Evolutionary conservation across 2,113 vertebrate species (phyloP), one percentile per base, ranked within the genome.

Genomic region (Lasiurus cinereus): DNA sequence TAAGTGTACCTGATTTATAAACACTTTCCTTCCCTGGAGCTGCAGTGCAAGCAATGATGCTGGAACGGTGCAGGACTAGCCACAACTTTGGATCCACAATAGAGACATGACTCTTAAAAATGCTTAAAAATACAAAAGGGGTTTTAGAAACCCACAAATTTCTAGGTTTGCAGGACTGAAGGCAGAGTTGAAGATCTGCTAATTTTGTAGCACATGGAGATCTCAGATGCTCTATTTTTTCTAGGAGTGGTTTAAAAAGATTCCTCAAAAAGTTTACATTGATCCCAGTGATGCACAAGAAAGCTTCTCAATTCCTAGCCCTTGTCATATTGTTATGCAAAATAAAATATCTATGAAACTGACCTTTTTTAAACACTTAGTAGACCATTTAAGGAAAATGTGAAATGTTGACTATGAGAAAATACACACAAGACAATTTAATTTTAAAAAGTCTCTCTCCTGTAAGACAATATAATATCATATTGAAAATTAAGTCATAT

Each of bases 261-360:
- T 78, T 46, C 27, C 66, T 85, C 14, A 70, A 56, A 13, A 56
- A 90, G 13, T 31, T 74, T 74, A 67, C n/a, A 78, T 67, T 66
- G 90, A 88, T 91, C 80, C 19, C n/a, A 93, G 27, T 62, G 15
- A 69, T n/a, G 11, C 8, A 82, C 33, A 91, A 29, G 95, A 82
- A 84, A 82, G 19, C n/a, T 70, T 76, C 19, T 67, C 36, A 88
- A 56, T 62, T 67, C 13, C 24, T 46, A 87, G 39, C 5, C 9
- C 56, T 73, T 78, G 9, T 29, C 39, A 39, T 43, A 46, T 62
- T 85, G 83, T 39, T 90, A 69, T 54, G 29, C 21, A 69, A 95
- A 83, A 94, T 22, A 90, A 95, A 95, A 94, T 54, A 5, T 83
- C 54, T 64, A 69, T 39, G 5, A 82, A 92, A 87, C 21, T 83